Percentiles rank a stretch among this genome's conserved stretches.
Conservation (phyloP, 1,140 invertebrate genomes). For the Cydia fagiglandana region DNA sequence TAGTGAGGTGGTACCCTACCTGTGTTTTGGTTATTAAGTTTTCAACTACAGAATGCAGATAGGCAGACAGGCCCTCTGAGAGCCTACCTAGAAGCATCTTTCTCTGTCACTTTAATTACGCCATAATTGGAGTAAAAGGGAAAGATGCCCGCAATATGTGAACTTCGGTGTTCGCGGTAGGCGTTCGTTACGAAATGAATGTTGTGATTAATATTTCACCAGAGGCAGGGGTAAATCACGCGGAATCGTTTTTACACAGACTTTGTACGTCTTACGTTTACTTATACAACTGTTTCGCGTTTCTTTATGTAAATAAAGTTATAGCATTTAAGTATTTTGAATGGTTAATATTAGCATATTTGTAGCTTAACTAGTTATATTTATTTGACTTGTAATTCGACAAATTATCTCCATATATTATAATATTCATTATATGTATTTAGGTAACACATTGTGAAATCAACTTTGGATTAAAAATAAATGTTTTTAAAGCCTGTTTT, state of each 20-base stretch:
- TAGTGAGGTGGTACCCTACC: no score
- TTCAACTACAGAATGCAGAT: no score
- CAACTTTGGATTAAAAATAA: constrained; percentile 30
- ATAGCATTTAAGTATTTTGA: constrained; percentile 28
- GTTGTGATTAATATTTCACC: background rate
- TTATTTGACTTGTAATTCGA: constrained; percentile 23
- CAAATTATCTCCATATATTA: constrained; percentile 13
- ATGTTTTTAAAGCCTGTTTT: constrained; percentile 20
- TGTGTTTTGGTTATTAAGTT: no score
- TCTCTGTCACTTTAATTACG: no score
- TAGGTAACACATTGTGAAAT: constrained; percentile 26
- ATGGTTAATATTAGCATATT: constrained; percentile 27
- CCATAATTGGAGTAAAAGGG: no score
- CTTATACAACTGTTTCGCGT: constrained; percentile 31
- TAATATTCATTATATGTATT: constrained; percentile 27
- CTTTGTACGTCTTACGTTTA: constrained; percentile 26
- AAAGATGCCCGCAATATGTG: no score
- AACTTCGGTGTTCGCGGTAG: no score
- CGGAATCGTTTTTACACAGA: constrained; percentile 19
- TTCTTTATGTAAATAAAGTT: constrained; percentile 29
- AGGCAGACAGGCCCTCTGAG: no score
- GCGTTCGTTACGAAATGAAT: no score
- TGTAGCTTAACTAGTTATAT: constrained; percentile 27
- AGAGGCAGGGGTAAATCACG: background rate
- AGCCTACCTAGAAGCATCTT: no score